These are phyloP conservation scores for Schrankia costaestrigalis DNA, from an alignment of 2,888 invertebrate genomes.

Conservation along the genomic window DNA sequence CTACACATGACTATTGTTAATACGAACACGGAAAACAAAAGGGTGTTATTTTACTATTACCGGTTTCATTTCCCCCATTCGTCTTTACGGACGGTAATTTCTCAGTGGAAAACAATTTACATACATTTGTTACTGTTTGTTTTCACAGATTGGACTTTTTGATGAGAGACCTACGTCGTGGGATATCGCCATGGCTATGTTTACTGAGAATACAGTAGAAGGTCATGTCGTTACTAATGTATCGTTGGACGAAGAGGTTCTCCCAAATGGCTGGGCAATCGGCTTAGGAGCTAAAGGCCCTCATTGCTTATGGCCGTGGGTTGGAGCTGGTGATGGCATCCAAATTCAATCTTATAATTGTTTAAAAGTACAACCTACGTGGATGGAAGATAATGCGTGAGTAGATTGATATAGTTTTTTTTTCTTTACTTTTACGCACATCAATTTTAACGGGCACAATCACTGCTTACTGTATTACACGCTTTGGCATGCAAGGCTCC, in stretches of 20 bases:
- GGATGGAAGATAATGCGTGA: conserved; percentile 86
- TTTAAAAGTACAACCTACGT: conserved; percentile 89
- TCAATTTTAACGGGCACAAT: background rate
- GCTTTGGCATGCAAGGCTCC: too few relatives aligned
- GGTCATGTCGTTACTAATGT: conserved; percentile 76
- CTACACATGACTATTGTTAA: too few relatives aligned
- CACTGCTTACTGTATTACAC: too few relatives aligned
- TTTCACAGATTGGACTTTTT: conserved; percentile 67
- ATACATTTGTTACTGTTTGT: conserved; percentile 3
- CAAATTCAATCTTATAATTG: conserved; percentile 84
- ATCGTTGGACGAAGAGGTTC: conserved; percentile 74
- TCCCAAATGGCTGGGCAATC: conserved; percentile 82
- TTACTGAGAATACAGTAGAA: conserved; percentile 49
- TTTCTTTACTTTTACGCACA: background rate
- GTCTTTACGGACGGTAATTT: too few relatives aligned
- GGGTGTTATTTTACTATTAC: too few relatives aligned
- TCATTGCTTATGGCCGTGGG: conserved; percentile 86
- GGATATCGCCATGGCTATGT: conserved; percentile 60
- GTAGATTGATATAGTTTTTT: conserved; percentile 22
- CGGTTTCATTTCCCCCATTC: too few relatives aligned
- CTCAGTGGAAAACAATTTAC: too few relatives aligned
- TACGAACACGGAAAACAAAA: too few relatives aligned
- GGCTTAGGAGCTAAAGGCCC: conserved; percentile 63
- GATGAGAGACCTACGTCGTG: conserved; percentile 57
- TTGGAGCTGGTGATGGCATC: conserved; percentile 81